These are phyloP conservation scores for Argentina silus DNA, from an alignment of 2,797 vertebrate genomes.

Conservation along the genomic window DNA sequence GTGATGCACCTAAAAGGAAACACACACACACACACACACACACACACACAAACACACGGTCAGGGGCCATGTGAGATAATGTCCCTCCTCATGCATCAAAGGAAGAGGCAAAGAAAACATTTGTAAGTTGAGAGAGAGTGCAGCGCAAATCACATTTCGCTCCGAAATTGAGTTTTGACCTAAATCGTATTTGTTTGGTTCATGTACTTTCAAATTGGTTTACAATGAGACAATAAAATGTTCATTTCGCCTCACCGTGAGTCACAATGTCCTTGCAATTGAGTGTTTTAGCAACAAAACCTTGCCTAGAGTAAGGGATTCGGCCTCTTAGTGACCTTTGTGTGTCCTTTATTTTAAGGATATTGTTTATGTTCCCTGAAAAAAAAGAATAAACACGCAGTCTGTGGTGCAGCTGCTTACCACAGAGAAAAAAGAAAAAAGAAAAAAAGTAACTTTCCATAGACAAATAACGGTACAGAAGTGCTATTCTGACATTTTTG, in stretches of 20 bases:
- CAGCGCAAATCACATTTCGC: conserved; percentile 58
- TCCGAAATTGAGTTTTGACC: conserved; percentile 56
- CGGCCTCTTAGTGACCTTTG: conserved; percentile 2
- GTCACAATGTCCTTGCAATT: conserved; percentile 20
- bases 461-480: background rate
- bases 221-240: conserved; percentile 52
- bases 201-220: conserved; percentile 54
- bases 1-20: conserved; percentile 23
- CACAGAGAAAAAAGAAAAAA: background rate
- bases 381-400: background rate
- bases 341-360: conserved; percentile 13
- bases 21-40: conserved; percentile 2
- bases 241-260: conserved; percentile 34
- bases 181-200: conserved; percentile 59
- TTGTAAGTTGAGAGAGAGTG: conserved; percentile 49
- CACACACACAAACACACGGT: conserved; percentile 7
- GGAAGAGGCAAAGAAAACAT: conserved; percentile 48
- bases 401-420: background rate
- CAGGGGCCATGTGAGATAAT: conserved; percentile 30
- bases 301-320: background rate
- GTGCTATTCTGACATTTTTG: background rate
- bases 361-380: conserved; percentile 42
- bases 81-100: conserved; percentile 22
- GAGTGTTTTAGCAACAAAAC: conserved; percentile 13
- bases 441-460: background rate